Conservation (phyloP, 1,140 invertebrate genomes). For the Wiebesia pumilae region DNA sequence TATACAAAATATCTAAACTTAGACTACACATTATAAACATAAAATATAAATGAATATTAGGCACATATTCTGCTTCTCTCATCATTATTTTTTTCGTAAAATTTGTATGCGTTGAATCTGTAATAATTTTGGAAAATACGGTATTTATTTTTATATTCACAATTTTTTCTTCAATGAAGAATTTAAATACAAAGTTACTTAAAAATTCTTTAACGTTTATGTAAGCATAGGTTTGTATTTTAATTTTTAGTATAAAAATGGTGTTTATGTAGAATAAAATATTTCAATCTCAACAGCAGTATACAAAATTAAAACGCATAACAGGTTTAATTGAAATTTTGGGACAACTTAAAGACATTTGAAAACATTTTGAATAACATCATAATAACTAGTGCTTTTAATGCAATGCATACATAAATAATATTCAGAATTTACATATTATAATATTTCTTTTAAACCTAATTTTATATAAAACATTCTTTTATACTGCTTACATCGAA, state of each 20-base stretch:
- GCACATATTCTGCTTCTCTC: conserved; percentile 30
- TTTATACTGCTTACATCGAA: not conserved
- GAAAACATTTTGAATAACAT: not conserved
- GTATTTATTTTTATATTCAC: conserved; percentile 37
- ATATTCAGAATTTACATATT: conserved; percentile 37
- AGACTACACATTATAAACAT: conserved; percentile 17
- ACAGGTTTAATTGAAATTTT: conserved; percentile 9
- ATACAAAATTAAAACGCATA: conserved; percentile 9
- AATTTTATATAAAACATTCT: not conserved
- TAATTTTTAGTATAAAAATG: conserved; percentile 9
- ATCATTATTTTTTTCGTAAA: not conserved
- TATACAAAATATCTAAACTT: conserved; percentile 46
- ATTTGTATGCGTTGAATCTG: not conserved
- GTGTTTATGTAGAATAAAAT: conserved; percentile 3
- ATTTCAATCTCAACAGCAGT: conserved; percentile 13
- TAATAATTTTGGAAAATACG: conserved; percentile 8
- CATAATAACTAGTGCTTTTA: conserved; percentile 37
- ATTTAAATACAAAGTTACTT: conserved; percentile 37
- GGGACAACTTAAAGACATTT: not conserved
- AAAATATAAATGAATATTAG: conserved; percentile 39
- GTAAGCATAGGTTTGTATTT: not conserved
- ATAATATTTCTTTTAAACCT: not conserved
- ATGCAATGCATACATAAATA: conserved; percentile 8
- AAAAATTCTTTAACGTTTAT: conserved; percentile 3
- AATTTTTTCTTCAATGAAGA: not conserved